Conservation (phyloP, 2,888 invertebrate species). For the Lucinisca nassula region DNA sequence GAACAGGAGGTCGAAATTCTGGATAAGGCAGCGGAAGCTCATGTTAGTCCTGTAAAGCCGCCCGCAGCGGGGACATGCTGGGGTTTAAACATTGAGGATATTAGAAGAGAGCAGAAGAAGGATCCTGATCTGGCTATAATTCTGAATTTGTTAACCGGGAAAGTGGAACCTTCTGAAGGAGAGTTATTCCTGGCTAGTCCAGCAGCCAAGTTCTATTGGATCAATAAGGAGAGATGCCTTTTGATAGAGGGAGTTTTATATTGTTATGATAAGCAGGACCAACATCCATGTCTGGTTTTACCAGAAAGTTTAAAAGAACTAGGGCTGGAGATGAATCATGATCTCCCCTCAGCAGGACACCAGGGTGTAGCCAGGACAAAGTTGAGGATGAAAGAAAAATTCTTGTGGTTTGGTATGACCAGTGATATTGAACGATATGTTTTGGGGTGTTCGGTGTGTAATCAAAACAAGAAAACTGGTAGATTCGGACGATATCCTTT, state of each 20-base stretch:
- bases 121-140: too few species aligned
- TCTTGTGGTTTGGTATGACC: not conserved
- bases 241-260: too few species aligned
- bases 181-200: not conserved
- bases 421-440: not conserved
- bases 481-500: not conserved
- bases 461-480: not conserved
- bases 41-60: too few species aligned
- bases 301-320: not conserved
- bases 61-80: too few species aligned
- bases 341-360: not conserved
- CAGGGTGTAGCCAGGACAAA: not conserved
- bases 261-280: too few species aligned
- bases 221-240: too few species aligned
- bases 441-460: not conserved
- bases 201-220: not conserved
- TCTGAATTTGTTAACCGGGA: too few species aligned
- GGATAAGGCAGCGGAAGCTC: too few species aligned
- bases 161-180: not conserved
- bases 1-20: too few species aligned
- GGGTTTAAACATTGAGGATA: too few species aligned
- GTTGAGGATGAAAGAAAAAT: not conserved
- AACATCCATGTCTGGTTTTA: too few species aligned
- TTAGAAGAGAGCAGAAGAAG: too few species aligned
- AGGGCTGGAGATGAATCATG: not conserved